These are phyloP conservation scores for Athalia rosae DNA, from an alignment of 2,888 invertebrate species.

Conservation along the genomic window DNA sequence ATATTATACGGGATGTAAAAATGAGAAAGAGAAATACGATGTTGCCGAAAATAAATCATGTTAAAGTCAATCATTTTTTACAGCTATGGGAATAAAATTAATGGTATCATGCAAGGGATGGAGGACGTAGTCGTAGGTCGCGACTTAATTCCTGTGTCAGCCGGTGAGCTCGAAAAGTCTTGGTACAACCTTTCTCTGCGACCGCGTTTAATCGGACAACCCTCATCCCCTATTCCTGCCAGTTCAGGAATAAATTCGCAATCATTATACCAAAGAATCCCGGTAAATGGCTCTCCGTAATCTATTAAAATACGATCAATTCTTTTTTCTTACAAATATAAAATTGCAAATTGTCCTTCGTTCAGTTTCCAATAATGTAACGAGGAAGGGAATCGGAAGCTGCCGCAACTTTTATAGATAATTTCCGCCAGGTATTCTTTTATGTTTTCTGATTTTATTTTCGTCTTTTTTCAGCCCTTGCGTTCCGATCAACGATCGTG, in stretches of 20 bases:
- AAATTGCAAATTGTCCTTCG: no score
- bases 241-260: constrained; percentile 16
- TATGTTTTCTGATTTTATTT: not conserved
- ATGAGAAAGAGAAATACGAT: not conserved
- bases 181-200: constrained; percentile 38
- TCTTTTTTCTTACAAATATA: no score
- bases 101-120: constrained; percentile 36
- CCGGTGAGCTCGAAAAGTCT: constrained; percentile 24
- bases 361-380: no score
- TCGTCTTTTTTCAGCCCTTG: not conserved
- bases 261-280: constrained; percentile 14
- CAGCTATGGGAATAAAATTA: constrained; percentile 14
- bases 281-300: not conserved
- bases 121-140: constrained; percentile 46
- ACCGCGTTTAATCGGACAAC: constrained; percentile 7
- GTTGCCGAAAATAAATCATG: not conserved
- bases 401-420: no score
- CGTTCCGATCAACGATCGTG: not conserved
- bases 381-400: no score
- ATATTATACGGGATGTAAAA: no score
- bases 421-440: not conserved
- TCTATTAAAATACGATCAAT: no score
- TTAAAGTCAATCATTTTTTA: not conserved
- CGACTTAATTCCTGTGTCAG: constrained; percentile 39
- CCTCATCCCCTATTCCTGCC: not conserved